Conservation (phyloP, 2,888 invertebrate species). For the Myopa testacea region DNA sequence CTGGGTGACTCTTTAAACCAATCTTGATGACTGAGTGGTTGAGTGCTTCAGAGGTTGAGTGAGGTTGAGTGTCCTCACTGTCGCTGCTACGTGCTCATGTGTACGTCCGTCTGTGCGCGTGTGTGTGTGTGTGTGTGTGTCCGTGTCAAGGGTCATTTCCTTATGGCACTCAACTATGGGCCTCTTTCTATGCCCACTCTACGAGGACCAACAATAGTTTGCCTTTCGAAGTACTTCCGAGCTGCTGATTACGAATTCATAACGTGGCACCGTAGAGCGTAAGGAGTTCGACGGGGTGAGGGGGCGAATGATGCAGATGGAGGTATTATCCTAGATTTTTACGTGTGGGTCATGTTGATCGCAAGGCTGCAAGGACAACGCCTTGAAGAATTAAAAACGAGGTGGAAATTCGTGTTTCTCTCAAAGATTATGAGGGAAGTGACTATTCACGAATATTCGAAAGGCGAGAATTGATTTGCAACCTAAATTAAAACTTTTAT, state of each 20-base stretch:
- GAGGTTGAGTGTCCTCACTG: not conserved
- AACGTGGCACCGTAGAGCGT: constrained; percentile 2
- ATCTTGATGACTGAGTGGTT: constrained; percentile 29
- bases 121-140: constrained; percentile 3
- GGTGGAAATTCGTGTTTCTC: too few species aligned
- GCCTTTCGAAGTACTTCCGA: not conserved
- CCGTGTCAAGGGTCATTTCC: constrained; percentile 34
- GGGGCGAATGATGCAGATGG: not conserved
- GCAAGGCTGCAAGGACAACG: too few species aligned
- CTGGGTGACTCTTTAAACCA: constrained; percentile 33
- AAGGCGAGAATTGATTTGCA: too few species aligned
- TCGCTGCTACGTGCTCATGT: not conserved
- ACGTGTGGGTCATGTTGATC: too few species aligned
- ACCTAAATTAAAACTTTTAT: too few species aligned
- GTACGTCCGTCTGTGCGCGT: not conserved
- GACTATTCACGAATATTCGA: too few species aligned
- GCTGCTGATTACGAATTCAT: constrained; percentile 32
- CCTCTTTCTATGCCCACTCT: not conserved
- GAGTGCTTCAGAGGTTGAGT: constrained; percentile 1
- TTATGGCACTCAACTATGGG: constrained; percentile 18
- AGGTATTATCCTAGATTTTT: too few species aligned
- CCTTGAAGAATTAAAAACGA: too few species aligned
- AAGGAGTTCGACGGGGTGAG: not conserved
- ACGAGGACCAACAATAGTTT: constrained; percentile 8
- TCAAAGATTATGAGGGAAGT: too few species aligned